A percentile compares a stretch with the other conserved stretches of the same genome.
These are phyloP conservation scores for Oxystoma pomonae DNA, from an alignment of 2,888 invertebrate genomes.

Conservation along the genomic window DNA sequence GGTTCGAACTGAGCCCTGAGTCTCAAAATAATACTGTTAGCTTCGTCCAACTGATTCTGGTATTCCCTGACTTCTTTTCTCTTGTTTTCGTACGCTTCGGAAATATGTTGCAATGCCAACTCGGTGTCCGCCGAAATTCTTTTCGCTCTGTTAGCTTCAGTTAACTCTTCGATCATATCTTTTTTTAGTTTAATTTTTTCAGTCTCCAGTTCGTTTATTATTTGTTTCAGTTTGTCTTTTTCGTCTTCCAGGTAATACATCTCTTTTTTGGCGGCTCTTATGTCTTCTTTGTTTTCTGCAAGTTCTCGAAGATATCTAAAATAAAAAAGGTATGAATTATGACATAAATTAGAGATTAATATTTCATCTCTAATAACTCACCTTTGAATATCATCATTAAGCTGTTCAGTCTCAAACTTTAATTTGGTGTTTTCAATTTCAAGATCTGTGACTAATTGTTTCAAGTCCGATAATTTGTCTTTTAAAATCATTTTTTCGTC, in stretches of 20 bases:
- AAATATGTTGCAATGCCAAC: constrained; percentile 31
- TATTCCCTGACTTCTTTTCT: constrained; percentile 27
- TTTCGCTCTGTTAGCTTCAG: constrained; percentile 32
- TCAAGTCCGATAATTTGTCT: constrained; percentile 30
- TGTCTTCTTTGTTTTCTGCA: constrained; percentile 23
- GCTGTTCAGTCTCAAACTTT: constrained; percentile 30
- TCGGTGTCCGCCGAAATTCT: constrained; percentile 31
- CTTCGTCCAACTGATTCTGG: constrained; percentile 29
- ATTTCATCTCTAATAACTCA: no score
- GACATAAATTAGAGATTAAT: no score
- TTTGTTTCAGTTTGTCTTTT: constrained; percentile 26
- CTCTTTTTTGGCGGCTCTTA: constrained; percentile 22
- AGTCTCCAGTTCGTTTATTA: constrained; percentile 29
- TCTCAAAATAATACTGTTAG: constrained; percentile 27
- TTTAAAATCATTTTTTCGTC: constrained; percentile 31
- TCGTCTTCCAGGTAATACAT: constrained; percentile 28
- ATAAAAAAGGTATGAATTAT: not conserved
- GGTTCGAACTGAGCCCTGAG: constrained; percentile 34
- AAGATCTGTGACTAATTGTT: constrained; percentile 30
- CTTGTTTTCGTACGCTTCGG: constrained; percentile 32
- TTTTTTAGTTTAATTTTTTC: constrained; percentile 31
- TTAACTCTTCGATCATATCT: constrained; percentile 33
- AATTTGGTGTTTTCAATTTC: constrained; percentile 33
- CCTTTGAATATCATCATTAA: constrained; percentile 27
- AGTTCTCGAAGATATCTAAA: constrained; percentile 26